These are phyloP conservation scores for Alviniconcha strummeri DNA, from an alignment of 2,888 invertebrate genomes.

Conservation along the genomic window DNA sequence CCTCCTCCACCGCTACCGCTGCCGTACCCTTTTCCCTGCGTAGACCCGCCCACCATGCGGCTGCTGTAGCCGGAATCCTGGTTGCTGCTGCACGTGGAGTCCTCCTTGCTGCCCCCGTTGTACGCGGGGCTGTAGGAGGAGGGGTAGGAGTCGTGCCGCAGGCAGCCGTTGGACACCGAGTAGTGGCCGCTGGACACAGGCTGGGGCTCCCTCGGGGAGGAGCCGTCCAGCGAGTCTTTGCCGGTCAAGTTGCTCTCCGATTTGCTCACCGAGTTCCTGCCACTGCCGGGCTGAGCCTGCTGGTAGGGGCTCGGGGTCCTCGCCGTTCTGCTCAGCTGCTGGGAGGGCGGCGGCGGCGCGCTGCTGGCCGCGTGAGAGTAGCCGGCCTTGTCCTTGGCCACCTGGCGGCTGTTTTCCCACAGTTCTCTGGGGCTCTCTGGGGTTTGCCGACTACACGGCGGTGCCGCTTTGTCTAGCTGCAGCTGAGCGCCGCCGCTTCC, in stretches of 20 bases:
- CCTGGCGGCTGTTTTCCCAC: neutral
- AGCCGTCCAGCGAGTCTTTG: neutral
- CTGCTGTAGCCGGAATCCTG: conserved; percentile 91
- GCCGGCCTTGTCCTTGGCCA: neutral
- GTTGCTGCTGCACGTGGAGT: conserved; percentile 66
- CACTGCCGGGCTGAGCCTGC: neutral
- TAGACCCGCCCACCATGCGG: conserved; percentile 74
- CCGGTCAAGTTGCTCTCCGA: conserved; percentile 31
- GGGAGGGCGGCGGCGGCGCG: neutral
- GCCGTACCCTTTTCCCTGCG: neutral
- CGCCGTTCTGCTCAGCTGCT: neutral
- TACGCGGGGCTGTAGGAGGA: conserved; percentile 31
- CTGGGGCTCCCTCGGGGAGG: neutral
- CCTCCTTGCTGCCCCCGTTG: conserved; percentile 55
- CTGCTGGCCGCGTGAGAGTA: neutral
- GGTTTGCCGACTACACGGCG: neutral
- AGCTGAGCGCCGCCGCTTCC: no score
- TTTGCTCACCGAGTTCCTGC: conserved; percentile 15
- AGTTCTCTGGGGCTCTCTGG: conserved; percentile 12
- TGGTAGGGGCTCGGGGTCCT: neutral
- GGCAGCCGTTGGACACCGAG: conserved; percentile 32
- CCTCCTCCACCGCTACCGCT: neutral
- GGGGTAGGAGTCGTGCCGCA: conserved; percentile 39
- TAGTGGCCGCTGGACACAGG: conserved; percentile 19
- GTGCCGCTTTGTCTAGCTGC: no score